phyloP scores from a whole-genome alignment of 2,888 invertebrate species.

The Lasioglossum villosulum region DNA sequence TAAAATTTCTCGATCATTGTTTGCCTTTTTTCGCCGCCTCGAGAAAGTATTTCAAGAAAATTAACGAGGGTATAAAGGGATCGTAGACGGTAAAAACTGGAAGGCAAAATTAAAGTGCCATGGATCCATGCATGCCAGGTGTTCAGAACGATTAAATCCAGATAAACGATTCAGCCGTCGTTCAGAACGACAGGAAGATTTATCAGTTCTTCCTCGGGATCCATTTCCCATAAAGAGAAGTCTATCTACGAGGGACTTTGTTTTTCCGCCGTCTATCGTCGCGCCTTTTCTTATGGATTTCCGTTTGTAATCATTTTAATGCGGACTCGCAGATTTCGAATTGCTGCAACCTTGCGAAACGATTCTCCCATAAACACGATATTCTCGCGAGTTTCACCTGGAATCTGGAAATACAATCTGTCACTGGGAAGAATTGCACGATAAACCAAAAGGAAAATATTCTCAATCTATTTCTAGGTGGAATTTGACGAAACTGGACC shows the following conservation, averaged over 20 bases:
- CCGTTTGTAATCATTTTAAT: conserved; percentile 26
- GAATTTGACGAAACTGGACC: neutral
- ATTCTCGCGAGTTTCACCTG: neutral
- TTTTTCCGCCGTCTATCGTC: conserved; percentile 50
- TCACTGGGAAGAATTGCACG: neutral
- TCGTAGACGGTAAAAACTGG: conserved; percentile 50
- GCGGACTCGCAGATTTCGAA: conserved; percentile 36
- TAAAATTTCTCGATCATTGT: neutral
- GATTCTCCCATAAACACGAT: neutral
- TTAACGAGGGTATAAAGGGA: conserved; percentile 32
- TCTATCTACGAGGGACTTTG: conserved; percentile 58
- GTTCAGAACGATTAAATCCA: conserved; percentile 71
- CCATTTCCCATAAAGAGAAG: conserved; percentile 67
- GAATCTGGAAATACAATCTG: neutral
- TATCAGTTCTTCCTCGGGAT: conserved; percentile 66
- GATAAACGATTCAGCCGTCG: conserved; percentile 71
- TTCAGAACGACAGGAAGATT: conserved; percentile 71
- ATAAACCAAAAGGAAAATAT: neutral
- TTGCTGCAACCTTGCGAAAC: neutral
- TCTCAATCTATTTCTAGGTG: neutral
- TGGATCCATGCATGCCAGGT: conserved; percentile 66
- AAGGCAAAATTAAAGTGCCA: conserved; percentile 63
- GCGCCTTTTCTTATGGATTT: conserved; percentile 16
- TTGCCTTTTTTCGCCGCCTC: neutral
- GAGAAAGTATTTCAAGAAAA: conserved; percentile 11